phyloP scores from a whole-genome alignment of 1,140 invertebrate species.

The Drosophila seguyi region DNA sequence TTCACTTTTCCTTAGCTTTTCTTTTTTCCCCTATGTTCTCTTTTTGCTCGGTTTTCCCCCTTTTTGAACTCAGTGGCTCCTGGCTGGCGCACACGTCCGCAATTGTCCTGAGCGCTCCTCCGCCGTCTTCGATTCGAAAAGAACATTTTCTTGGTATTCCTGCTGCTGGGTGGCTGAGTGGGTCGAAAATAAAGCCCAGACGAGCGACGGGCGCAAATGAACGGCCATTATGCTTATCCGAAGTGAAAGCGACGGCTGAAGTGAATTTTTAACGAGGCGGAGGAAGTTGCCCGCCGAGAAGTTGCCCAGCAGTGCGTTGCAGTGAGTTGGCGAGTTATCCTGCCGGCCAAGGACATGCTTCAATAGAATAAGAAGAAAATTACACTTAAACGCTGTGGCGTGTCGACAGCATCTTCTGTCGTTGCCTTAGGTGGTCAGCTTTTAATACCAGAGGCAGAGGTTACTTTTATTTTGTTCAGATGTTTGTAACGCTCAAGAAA shows the following conservation, averaged over 20 bases:
- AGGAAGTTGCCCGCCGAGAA: slow-evolving; percentile 22
- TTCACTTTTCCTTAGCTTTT: slow-evolving; percentile 45
- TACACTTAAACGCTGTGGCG: slow-evolving; percentile 80
- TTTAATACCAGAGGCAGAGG: slow-evolving; percentile 5
- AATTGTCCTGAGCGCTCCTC: slow-evolving; percentile 71
- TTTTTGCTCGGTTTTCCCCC: slow-evolving; percentile 6
- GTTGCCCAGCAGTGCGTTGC: slow-evolving; percentile 67
- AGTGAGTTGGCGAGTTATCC: slow-evolving; percentile 71
- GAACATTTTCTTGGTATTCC: slow-evolving; percentile 74
- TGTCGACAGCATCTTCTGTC: slow-evolving; percentile 49
- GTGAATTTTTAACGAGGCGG: slow-evolving; percentile 76
- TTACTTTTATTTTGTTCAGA: neutral
- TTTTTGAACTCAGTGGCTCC: slow-evolving; percentile 33
- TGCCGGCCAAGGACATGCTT: slow-evolving; percentile 77
- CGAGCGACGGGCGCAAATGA: slow-evolving; percentile 65
- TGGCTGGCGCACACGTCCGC: slow-evolving; percentile 67
- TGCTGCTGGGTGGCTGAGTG: slow-evolving; percentile 26
- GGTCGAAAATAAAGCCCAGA: slow-evolving; percentile 29
- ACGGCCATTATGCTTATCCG: slow-evolving; percentile 81
- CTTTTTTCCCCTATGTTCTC: slow-evolving; percentile 17
- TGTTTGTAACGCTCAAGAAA: neutral
- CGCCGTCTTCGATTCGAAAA: slow-evolving; percentile 59
- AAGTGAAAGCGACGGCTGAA: slow-evolving; percentile 78
- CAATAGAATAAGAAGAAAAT: slow-evolving; percentile 83
- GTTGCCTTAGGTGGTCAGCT: slow-evolving; percentile 26